phyloP scores from a whole-genome alignment of 2,888 invertebrate genomes.

The Aquatica leii region DNA sequence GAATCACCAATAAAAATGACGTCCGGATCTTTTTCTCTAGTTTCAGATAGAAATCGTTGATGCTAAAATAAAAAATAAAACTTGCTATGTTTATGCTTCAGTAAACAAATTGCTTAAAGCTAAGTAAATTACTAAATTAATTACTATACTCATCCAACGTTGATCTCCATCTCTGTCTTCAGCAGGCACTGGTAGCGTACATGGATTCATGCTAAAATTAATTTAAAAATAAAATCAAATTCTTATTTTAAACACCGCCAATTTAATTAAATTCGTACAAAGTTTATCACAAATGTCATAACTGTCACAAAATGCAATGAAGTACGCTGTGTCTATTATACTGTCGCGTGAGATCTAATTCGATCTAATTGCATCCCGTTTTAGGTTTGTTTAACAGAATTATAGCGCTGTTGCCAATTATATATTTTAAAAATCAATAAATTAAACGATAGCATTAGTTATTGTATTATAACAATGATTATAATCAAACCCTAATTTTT shows the following conservation, averaged over 20 bases:
- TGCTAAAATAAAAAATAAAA: conserved; percentile 68
- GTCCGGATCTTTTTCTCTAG: conserved; percentile 90
- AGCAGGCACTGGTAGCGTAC: conserved; percentile 73
- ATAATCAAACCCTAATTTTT: too few species aligned
- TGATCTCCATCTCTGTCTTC: conserved; percentile 85
- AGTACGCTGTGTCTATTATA: neutral
- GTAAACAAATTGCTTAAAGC: conserved; percentile 15
- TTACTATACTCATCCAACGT: conserved; percentile 83
- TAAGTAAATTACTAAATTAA: conserved; percentile 22
- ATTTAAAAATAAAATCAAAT: conserved; percentile 7
- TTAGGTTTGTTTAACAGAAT: too few species aligned
- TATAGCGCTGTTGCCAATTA: too few species aligned
- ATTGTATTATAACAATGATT: too few species aligned
- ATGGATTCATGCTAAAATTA: conserved; percentile 70
- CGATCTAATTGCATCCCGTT: too few species aligned
- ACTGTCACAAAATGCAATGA: conserved; percentile 5
- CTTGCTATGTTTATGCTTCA: conserved; percentile 25
- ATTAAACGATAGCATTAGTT: too few species aligned
- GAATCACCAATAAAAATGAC: conserved; percentile 93
- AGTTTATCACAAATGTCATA: neutral
- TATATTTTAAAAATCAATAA: too few species aligned
- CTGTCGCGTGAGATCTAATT: too few species aligned
- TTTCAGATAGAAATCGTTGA: conserved; percentile 83
- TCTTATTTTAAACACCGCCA: conserved; percentile 5
- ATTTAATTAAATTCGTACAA: conserved; percentile 9